Evolutionary conservation across 1,140 invertebrate species (phyloP).

Genomic region (Geopemphigus sp.): DNA sequence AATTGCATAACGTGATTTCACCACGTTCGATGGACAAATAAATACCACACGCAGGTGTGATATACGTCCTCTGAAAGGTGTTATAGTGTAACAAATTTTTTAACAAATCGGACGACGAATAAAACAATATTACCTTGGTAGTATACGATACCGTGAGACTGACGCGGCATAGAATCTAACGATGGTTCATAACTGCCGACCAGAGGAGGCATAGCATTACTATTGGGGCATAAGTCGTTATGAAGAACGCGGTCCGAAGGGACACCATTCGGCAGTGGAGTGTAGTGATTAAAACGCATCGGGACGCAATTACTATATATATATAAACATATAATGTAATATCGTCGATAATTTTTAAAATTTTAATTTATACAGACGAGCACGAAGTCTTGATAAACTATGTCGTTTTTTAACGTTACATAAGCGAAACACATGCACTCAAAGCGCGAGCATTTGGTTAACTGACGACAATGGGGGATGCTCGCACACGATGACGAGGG

Average conservation of each 20-base stretch:
- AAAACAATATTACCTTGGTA: conserved; percentile 8
- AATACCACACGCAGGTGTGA: too few relatives aligned
- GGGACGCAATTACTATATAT: not conserved
- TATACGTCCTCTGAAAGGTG: too few relatives aligned
- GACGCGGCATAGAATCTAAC: not conserved
- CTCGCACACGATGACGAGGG: not conserved
- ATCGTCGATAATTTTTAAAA: too few relatives aligned
- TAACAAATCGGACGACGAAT: too few relatives aligned
- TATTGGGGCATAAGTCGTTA: not conserved
- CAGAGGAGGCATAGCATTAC: not conserved
- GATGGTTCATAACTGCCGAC: not conserved
- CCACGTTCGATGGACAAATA: too few relatives aligned
- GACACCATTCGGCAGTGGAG: not conserved
- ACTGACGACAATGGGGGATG: conserved; percentile 58
- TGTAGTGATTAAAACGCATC: conserved; percentile 32
- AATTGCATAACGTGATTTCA: too few relatives aligned
- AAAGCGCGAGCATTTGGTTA: conserved; percentile 82
- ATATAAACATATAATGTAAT: not conserved
- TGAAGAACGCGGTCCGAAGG: not conserved
- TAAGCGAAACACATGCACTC: conserved; percentile 60
- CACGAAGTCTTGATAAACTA: too few relatives aligned
- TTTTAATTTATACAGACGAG: too few relatives aligned
- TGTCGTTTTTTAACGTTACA: not conserved
- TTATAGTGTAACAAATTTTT: too few relatives aligned
- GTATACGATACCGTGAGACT: not conserved